phyloP scores from a whole-genome alignment of 2,888 invertebrate species.

The Cactoblastis cactorum region DNA sequence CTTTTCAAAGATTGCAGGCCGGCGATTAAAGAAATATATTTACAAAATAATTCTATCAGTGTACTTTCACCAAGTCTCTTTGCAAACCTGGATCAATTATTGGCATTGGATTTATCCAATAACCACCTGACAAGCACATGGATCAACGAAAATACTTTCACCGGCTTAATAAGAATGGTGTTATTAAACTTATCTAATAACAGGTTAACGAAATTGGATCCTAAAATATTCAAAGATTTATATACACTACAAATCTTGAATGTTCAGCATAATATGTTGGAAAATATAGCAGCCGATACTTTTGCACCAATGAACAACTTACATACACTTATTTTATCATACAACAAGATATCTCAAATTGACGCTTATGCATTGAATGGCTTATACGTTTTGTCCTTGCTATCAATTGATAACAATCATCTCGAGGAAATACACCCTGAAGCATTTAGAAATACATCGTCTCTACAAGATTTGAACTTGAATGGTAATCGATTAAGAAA shows the following conservation, averaged over 20 bases:
- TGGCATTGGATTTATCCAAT: slow-evolving; percentile 89
- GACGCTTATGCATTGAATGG: slow-evolving; percentile 93
- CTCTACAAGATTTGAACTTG: slow-evolving; percentile 92
- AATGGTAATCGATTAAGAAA: slow-evolving; percentile 91
- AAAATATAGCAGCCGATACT: slow-evolving; percentile 91
- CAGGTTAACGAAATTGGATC: slow-evolving; percentile 88
- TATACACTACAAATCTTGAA: slow-evolving; percentile 92
- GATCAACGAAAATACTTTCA: slow-evolving; percentile 91
- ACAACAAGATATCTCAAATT: slow-evolving; percentile 90
- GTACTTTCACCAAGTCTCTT: slow-evolving; percentile 91
- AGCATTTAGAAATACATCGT: slow-evolving; percentile 94
- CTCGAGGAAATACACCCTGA: slow-evolving; percentile 91
- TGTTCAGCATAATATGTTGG: slow-evolving; percentile 90
- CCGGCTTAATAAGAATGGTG: slow-evolving; percentile 92
- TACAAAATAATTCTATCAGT: slow-evolving; percentile 94
- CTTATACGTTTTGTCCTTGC: slow-evolving; percentile 89
- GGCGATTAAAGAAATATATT: slow-evolving; percentile 91
- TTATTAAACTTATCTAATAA: slow-evolving; percentile 92
- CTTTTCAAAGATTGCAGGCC: slow-evolving; percentile 89
- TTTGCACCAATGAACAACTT: slow-evolving; percentile 95
- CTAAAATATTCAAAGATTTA: slow-evolving; percentile 90
- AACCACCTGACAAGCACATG: slow-evolving; percentile 93
- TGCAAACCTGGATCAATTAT: slow-evolving; percentile 89
- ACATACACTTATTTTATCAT: slow-evolving; percentile 91
- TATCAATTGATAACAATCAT: slow-evolving; percentile 92